A percentile compares a stretch with the other conserved stretches of the same genome.
Conservation (phyloP, 1,140 invertebrate genomes). For the Sycobia sp. region DNA sequence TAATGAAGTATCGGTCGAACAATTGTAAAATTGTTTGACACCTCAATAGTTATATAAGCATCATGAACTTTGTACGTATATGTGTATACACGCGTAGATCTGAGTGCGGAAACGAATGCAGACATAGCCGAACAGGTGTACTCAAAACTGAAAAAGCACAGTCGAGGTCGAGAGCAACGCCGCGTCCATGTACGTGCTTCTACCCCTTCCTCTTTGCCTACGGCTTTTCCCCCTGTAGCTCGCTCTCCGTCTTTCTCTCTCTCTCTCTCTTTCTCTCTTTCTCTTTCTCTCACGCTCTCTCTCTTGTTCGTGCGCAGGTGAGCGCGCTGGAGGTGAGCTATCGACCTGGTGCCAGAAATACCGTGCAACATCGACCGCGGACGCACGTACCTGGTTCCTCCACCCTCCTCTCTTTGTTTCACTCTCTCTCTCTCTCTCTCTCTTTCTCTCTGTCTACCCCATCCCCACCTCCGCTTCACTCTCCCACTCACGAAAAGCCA, state of each 20-base stretch:
- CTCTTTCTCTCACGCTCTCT: not conserved
- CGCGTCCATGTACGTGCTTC: not conserved
- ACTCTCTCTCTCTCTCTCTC: conserved; percentile 30
- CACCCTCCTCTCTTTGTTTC: conserved; percentile 47
- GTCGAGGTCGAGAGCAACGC: not conserved
- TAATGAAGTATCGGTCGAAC: too few relatives aligned
- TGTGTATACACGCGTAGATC: too few relatives aligned
- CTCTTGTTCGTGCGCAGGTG: conserved; percentile 35
- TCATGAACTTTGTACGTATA: too few relatives aligned
- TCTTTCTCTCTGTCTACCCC: too few relatives aligned
- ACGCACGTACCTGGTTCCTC: conserved; percentile 33
- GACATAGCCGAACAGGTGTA: not conserved
- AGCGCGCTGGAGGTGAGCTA: conserved; percentile 56
- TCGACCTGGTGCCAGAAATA: conserved; percentile 62
- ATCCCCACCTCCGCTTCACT: conserved; percentile 2
- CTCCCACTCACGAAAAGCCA: not conserved
- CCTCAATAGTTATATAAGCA: too few relatives aligned
- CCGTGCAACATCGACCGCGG: conserved; percentile 59
- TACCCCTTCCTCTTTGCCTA: too few relatives aligned
- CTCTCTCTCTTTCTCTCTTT: conserved; percentile 4
- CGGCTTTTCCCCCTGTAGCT: not conserved
- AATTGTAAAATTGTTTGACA: too few relatives aligned
- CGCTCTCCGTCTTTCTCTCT: not conserved
- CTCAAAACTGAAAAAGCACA: conserved; percentile 1
- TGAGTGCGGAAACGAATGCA: too few relatives aligned